A percentile compares a stretch with the other conserved stretches of the same genome.
Evolutionary conservation across 2,797 vertebrate species (phyloP).

Genomic region (Xiphophorus birchmanni): DNA sequence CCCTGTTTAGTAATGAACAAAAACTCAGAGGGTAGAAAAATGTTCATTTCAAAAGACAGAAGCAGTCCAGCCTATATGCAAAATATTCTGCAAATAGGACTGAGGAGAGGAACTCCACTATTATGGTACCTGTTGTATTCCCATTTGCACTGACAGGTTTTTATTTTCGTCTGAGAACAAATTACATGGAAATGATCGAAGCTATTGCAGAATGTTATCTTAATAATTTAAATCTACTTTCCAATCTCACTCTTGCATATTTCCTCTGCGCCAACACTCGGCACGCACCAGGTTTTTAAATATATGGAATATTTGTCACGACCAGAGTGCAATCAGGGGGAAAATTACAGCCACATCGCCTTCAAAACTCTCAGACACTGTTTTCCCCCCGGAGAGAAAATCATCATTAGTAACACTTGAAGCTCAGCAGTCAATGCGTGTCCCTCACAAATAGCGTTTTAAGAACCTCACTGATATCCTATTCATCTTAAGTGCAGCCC

Average conservation of each 20-base stretch:
- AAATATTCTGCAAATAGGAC: not conserved
- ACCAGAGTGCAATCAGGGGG: constrained; percentile 73
- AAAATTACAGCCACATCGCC: constrained; percentile 73
- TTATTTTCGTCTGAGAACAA: constrained; percentile 51
- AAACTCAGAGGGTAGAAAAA: not conserved
- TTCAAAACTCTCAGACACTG: constrained; percentile 69
- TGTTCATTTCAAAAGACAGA: not conserved
- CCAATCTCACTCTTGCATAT: constrained; percentile 44
- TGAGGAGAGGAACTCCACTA: constrained; percentile 9
- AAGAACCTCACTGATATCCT: constrained; percentile 52
- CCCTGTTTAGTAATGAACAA: not conserved
- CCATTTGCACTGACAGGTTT: constrained; percentile 22
- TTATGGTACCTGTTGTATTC: constrained; percentile 33
- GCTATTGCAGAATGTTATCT: constrained; percentile 50
- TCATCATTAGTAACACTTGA: constrained; percentile 76
- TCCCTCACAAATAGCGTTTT: constrained; percentile 62
- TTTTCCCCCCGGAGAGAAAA: constrained; percentile 67
- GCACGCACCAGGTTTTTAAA: constrained; percentile 63
- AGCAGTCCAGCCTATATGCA: not conserved
- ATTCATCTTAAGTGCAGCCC: constrained; percentile 56
- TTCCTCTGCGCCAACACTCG: constrained; percentile 31
- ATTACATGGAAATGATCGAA: constrained; percentile 55
- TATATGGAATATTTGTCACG: constrained; percentile 73
- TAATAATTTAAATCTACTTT: constrained; percentile 59
- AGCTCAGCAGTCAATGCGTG: constrained; percentile 68